A percentile compares a stretch with the other conserved stretches of the same genome.
These are phyloP conservation scores for Celastrina argiolus DNA, from an alignment of 2,888 invertebrate species.

Conservation along the genomic window DNA sequence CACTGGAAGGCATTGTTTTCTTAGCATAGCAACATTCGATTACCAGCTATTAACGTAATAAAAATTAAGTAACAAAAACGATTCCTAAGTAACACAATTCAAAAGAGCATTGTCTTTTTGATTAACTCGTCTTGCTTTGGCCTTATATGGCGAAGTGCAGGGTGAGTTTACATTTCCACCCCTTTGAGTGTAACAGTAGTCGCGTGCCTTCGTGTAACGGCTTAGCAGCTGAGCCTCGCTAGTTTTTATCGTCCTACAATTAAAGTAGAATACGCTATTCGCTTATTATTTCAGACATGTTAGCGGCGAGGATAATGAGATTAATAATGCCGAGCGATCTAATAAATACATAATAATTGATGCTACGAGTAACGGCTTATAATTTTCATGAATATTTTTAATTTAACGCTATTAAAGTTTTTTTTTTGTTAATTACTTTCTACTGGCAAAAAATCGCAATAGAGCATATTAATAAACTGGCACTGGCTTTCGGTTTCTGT, in stretches of 20 bases:
- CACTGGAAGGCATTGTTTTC: background rate
- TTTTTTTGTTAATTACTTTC: background rate
- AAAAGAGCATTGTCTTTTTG: slow-evolving; percentile 16
- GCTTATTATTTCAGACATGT: slow-evolving; percentile 39
- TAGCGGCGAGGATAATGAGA: slow-evolving; percentile 28
- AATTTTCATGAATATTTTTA: slow-evolving; percentile 8
- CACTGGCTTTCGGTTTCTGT: too few species aligned
- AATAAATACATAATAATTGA: slow-evolving; percentile 23
- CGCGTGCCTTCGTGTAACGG: slow-evolving; percentile 65
- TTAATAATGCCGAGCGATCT: slow-evolving; percentile 25
- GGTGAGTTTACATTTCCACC: slow-evolving; percentile 7
- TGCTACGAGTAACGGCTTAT: slow-evolving; percentile 11
- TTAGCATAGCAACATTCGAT: background rate
- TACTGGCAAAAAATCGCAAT: too few species aligned
- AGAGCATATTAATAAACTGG: too few species aligned
- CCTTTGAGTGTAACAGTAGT: slow-evolving; percentile 24
- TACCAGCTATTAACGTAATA: slow-evolving; percentile 1
- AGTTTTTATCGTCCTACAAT: slow-evolving; percentile 54
- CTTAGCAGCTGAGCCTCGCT: slow-evolving; percentile 62
- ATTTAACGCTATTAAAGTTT: background rate
- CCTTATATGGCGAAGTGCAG: slow-evolving; percentile 2
- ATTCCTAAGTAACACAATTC: background rate
- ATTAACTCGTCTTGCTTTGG: slow-evolving; percentile 18
- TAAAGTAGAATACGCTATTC: slow-evolving; percentile 48
- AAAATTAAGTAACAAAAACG: slow-evolving; percentile 19